Evolutionary conservation across 1,140 invertebrate species (phyloP), one percentile per base, ranked within the genome.

Genomic region (Pseudachorutes palmiensis): DNA sequence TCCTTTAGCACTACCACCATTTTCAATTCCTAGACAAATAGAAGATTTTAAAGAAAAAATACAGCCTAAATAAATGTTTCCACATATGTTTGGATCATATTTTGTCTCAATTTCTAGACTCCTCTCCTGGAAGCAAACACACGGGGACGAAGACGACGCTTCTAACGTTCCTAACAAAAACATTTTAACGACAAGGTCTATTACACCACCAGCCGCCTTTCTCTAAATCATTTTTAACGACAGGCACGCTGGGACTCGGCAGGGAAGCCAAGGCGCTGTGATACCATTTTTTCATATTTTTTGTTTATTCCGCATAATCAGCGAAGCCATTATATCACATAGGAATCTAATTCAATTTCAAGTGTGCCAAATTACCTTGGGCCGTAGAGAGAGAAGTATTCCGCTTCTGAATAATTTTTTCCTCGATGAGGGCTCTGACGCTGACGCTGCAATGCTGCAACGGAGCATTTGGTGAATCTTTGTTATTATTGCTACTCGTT

Each of bases 361-460:
- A 45, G 36, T 3, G 5, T 5, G 32, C 9, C 1, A 51, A 57
- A 59, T 68, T 64, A 71, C 63, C 67, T 66, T 71, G 57, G 24
- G 51, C 51, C 26, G 51, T 14, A 60, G 57, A 29, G 59, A 66
- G 60, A 30, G 59, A 63, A 19, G 82, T 84, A 19, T 81, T 86
- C 65, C 89, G 80, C 73, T 90, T 90, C 75, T 89, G 91, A 70
- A 91, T 93, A 64, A 93, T 94, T 77, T 93, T 93, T 77, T 94
- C 91, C 79, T 92, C 90, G 69, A 94, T 93, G 1, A 93, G 82
- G 16, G 90, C 91, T 58, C 90, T 80, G 1, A 93, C 89, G 67
- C 89, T 91, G 66, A 91, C 86, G 58, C 89, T 92, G 0, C 90
- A 90, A 5, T 90, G 93, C 81, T 92, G 90, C 64, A 94, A 75